Evolutionary conservation across 2,888 invertebrate genomes (phyloP).

Genomic region (Pseudococcus longispinus): DNA sequence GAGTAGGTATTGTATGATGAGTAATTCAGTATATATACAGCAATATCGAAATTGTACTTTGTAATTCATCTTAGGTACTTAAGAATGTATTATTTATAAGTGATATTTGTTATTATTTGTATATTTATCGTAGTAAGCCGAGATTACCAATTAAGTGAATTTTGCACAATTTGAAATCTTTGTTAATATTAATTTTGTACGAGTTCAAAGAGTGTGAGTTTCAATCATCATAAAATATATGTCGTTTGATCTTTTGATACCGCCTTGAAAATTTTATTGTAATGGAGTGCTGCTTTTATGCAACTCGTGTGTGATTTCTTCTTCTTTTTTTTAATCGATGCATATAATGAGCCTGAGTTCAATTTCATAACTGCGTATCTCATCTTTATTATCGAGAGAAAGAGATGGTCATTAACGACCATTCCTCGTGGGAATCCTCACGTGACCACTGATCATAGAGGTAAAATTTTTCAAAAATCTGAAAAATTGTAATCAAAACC

Average conservation of each 20-base stretch:
- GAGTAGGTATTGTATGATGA: not conserved
- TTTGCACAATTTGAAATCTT: not conserved
- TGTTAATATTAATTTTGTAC: not conserved
- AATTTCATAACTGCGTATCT: too few relatives aligned
- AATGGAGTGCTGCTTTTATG: not conserved
- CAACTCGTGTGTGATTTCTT: not conserved
- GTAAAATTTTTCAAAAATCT: too few relatives aligned
- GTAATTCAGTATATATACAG: not conserved
- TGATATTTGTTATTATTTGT: not conserved
- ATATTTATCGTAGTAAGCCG: not conserved
- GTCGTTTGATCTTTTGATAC: not conserved
- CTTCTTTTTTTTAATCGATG: not conserved
- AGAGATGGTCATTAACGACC: too few relatives aligned
- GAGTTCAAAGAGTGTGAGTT: not conserved
- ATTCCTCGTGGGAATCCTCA: too few relatives aligned
- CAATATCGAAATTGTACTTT: not conserved
- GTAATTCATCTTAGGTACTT: not conserved
- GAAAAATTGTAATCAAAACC: too few relatives aligned
- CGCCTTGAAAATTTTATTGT: not conserved
- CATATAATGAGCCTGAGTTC: not conserved
- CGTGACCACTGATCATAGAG: too few relatives aligned
- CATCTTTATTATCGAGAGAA: too few relatives aligned
- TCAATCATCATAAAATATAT: not conserved
- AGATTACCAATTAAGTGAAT: constrained; percentile 8
- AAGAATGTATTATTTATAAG: not conserved